phyloP scores from a whole-genome alignment of 2,797 vertebrate species.

The Labeo calbasu region DNA sequence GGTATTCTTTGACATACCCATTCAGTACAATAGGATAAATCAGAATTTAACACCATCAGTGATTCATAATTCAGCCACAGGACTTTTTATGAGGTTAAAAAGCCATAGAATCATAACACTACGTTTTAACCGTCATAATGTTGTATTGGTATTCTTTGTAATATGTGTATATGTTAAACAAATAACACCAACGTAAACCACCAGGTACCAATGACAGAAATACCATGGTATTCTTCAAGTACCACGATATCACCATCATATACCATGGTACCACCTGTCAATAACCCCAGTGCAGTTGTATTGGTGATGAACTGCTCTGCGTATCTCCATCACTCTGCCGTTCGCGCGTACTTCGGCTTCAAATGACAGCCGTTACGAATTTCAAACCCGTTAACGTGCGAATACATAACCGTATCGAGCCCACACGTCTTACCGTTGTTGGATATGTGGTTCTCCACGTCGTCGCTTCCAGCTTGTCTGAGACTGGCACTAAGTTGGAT shows the following conservation, averaged over 20 bases:
- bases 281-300: constrained; percentile 2
- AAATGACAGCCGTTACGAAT: neutral
- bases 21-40: neutral
- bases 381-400: neutral
- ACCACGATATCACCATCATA: neutral
- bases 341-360: neutral
- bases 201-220: neutral
- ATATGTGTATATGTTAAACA: neutral
- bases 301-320: constrained; percentile 13
- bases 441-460: constrained; percentile 84
- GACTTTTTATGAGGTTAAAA: neutral
- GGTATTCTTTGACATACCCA: neutral
- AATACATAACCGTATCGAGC: constrained; percentile 1
- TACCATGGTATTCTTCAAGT: neutral
- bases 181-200: neutral
- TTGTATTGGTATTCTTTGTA: neutral
- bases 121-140: neutral
- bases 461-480: constrained; percentile 79
- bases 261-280: neutral
- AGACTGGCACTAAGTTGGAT: constrained; percentile 87
- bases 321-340: constrained; percentile 18
- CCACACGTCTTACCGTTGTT: constrained; percentile 83
- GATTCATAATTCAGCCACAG: neutral
- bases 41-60: neutral
- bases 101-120: neutral